Base-by-base conservation (phyloP, 1,140 invertebrate species). In the Drosophila melanica region DNA sequence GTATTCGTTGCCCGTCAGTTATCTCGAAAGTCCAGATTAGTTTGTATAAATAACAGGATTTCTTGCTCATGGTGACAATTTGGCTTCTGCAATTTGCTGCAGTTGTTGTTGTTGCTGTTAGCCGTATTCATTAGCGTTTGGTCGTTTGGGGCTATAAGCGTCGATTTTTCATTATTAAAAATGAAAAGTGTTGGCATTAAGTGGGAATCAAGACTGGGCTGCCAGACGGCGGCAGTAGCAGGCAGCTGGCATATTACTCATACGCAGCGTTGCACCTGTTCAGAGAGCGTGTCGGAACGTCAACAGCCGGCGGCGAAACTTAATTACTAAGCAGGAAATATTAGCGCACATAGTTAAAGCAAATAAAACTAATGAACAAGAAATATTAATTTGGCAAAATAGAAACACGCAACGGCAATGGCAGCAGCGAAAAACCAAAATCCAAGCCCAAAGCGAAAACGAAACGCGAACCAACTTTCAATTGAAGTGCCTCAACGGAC, bases 331-430 rank as follows among this genome's bases (percentile, higher is more conserved):
- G 79, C 79, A 87, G 82, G 82, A 87, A 87, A 89, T 87, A 87
- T 86, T 79, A 87, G 67, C 75, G 75, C 65, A 64, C 57, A 64
- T 48, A 57, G 82, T 70, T 59, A 67, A 86, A 89, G 82, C 76
- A 87, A 87, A 87, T 82, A 87, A 76, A 87, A 86, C 84, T 87
- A 86, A 87, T 87, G 82, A 87, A 87, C 82, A 87, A 82, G 82
- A 87, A 89, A 87, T 87, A 87, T 87, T 79, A 82, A 89, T 89
- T 87, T 89, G 71, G 42, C 71, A 74, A 84, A 80, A 73, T 77
- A 67, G 39, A 87, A 81, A 79, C 82, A 87, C 71, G 73, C 81
- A 64, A 79, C 18, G 14, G 11, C 11, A 10, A 9, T 35, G 39
- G 54, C 45, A 57, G 45, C 12, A 27, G 27, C 11, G 39, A 27